Base-by-base conservation (phyloP, 2,888 invertebrate species). In the Drepanosiphum platanoidis region DNA sequence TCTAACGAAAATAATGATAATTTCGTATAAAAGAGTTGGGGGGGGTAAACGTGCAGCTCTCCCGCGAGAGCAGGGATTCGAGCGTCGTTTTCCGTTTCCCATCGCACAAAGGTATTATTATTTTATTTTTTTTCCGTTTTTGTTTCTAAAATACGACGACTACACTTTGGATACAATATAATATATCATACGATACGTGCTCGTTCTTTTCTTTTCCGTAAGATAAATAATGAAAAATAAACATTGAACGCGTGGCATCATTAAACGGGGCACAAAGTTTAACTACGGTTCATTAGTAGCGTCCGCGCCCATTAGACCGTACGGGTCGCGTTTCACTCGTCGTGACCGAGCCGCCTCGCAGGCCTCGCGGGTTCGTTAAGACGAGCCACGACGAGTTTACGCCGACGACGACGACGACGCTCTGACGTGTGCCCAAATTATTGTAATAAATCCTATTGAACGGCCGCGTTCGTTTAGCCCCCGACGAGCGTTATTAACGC, bases 181-280 rank as follows among this genome's bases (percentile, higher is more conserved):
- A 9, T 58, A 4, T 61, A 61, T 61, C 7, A 68, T 70, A 70
- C 5, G 34, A 22, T 32, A 42, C 42, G 42, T 0, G 42, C 13
- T 30, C 5, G 46, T 74, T 52, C 34, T n/a, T 58, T 22, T 58
- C 18, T 74, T 34, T 61, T 36, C 77, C 15, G 32, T 46, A 32
- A 52, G 27, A 83, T 66, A 66, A 75, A 75, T 75, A 83, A 83
- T 18, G 66, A 83, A 66, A 81, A 58, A 39, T 58, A 82, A 82
- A 82, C 72, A 72, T 42, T 27, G 39, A 8, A n/a, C 32, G 13
- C 18, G 58, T 22, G 30, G 18, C 71, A 52, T 81, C 81, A 71
- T 81, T 81, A 70, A 58, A 70, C n/a, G 15, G 58, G 30, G 27
- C 36, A 39, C 58, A 36, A 70, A 81, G 52, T 71, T 58, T 58